A percentile compares a stretch with the other conserved stretches of the same genome.
Conservation (phyloP, 2,113 vertebrate genomes). For the Stegostoma tigrinum region DNA sequence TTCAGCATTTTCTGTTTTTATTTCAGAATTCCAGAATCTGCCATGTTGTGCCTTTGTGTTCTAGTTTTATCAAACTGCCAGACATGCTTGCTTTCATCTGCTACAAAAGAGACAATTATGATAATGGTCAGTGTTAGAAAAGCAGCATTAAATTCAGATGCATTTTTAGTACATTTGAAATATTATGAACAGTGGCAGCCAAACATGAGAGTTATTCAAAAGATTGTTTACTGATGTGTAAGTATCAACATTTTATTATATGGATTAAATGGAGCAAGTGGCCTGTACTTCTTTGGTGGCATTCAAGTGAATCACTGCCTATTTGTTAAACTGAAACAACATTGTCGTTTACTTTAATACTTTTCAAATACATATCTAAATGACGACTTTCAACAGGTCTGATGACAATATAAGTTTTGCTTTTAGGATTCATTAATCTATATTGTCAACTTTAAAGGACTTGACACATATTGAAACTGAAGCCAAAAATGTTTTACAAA, state of each 20-base stretch:
- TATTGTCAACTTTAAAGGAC: background rate
- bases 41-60: background rate
- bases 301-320: background rate
- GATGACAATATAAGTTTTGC: constrained; percentile 16
- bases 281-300: background rate
- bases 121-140: background rate
- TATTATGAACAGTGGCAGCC: background rate
- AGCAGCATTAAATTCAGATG: background rate
- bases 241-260: background rate
- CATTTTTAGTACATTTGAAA: background rate
- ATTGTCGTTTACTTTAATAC: background rate
- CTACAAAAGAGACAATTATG: constrained; percentile 12
- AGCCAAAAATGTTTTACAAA: background rate
- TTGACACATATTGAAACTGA: background rate
- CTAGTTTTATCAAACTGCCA: constrained; percentile 9
- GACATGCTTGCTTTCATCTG: background rate
- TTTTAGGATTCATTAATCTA: background rate
- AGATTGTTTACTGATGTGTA: background rate
- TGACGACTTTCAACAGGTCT: background rate
- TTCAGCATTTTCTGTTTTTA: background rate
- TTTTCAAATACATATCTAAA: constrained; percentile 6
- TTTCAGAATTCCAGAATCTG: background rate
- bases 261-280: background rate
- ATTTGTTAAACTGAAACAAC: background rate
- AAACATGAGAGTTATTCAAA: background rate